phyloP scores from a whole-genome alignment of 2,113 vertebrate genomes.

The Zeus faber region DNA sequence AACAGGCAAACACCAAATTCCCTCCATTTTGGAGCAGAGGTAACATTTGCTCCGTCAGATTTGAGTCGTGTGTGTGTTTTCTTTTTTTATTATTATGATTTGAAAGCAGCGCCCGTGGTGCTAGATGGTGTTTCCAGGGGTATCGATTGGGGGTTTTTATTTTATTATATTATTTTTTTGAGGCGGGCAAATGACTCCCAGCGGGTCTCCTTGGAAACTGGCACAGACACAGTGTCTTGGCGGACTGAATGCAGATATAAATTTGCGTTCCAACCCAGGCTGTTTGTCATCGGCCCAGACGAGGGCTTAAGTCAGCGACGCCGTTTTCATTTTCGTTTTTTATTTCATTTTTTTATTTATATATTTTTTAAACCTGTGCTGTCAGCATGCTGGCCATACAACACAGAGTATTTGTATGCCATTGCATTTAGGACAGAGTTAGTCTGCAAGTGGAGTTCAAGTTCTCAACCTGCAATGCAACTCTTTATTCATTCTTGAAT shows the following conservation, averaged over 20 bases:
- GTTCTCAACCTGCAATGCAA: no score
- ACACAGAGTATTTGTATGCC: no score
- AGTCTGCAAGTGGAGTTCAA: no score
- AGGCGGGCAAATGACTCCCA: conserved; percentile 73
- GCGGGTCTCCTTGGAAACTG: conserved; percentile 64
- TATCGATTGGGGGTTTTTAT: conserved; percentile 79
- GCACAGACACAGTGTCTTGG: conserved; percentile 62
- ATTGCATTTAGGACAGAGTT: no score
- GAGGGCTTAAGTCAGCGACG: conserved; percentile 64
- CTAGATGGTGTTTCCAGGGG: conserved; percentile 57
- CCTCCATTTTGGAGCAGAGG: conserved; percentile 31
- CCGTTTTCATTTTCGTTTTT: conserved; percentile 49
- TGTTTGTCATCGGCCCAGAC: conserved; percentile 60
- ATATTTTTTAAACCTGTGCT: no score
- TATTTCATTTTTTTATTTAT: no score
- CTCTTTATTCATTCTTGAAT: no score
- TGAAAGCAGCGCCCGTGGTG: conserved; percentile 47
- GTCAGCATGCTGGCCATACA: no score
- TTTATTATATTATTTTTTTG: no score
- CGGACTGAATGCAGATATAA: conserved; percentile 75
- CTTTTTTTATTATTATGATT: conserved; percentile 37
- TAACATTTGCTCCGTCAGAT: no score
- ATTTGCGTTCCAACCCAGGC: conserved; percentile 74
- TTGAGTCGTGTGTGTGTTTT: no score
- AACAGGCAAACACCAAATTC: conserved; percentile 50